A percentile compares a stretch with the other conserved stretches of the same genome.
phyloP scores from a whole-genome alignment of 2,797 vertebrate genomes.

The Crenichthys baileyi region DNA sequence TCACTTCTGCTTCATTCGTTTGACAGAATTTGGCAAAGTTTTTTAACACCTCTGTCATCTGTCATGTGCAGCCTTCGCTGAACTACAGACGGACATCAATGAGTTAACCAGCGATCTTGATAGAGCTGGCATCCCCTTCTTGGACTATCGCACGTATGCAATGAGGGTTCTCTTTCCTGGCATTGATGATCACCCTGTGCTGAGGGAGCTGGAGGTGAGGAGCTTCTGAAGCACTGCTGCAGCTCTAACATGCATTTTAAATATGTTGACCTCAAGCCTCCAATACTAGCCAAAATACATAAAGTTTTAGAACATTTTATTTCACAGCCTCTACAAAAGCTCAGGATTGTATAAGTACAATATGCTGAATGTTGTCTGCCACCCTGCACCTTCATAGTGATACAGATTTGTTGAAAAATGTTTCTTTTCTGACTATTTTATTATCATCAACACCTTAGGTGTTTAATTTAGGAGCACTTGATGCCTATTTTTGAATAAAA shows the following conservation, averaged over 20 bases:
- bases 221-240: constrained; percentile 14
- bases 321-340: constrained; percentile 16
- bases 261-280: constrained; percentile 48
- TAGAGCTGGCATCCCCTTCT: constrained; percentile 91
- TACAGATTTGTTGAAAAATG: constrained; percentile 3
- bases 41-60: background rate
- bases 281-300: constrained; percentile 24
- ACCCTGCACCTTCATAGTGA: background rate
- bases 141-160: constrained; percentile 93
- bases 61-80: constrained; percentile 86
- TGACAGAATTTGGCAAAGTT: background rate
- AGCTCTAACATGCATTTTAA: constrained; percentile 24
- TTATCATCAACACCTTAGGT: background rate
- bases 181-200: constrained; percentile 95
- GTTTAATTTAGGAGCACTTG: constrained; percentile 14
- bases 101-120: constrained; percentile 96
- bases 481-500: constrained; percentile 6
- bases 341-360: constrained; percentile 15
- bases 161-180: constrained; percentile 97
- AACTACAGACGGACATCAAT: constrained; percentile 97
- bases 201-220: constrained; percentile 93
- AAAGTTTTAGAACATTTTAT: constrained; percentile 36
- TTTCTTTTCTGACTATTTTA: background rate
- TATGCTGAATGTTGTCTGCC: constrained; percentile 3
- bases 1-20: no score